Percentiles rank a stretch among this genome's conserved stretches.
These are phyloP conservation scores for Salvelinus sp. DNA, from an alignment of 2,113 vertebrate species.

Conservation along the genomic window DNA sequence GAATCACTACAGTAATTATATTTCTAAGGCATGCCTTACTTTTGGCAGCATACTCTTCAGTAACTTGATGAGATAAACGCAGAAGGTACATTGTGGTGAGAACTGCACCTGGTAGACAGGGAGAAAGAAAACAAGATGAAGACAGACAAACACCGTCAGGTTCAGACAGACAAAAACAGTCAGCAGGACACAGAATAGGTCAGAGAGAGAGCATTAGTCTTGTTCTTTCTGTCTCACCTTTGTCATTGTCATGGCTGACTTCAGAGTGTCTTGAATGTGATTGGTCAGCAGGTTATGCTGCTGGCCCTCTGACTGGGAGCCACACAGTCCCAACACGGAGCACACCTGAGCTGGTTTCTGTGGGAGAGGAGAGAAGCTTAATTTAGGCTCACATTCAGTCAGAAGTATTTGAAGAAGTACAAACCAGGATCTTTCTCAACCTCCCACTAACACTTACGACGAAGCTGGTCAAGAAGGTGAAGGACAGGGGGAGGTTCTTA, in stretches of 20 bases:
- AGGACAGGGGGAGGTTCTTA: conserved; percentile 58
- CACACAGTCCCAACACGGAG: conserved; percentile 70
- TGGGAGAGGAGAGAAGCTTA: conserved; percentile 4
- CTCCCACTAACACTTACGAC: conserved; percentile 59
- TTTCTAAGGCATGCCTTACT: conserved; percentile 17
- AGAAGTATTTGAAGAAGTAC: not conserved
- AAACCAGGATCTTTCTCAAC: not conserved
- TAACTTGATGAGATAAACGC: conserved; percentile 61
- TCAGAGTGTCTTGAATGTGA: conserved; percentile 44
- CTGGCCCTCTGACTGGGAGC: conserved; percentile 9
- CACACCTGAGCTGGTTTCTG: conserved; percentile 76
- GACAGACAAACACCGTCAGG: not conserved
- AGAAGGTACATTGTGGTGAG: conserved; percentile 56
- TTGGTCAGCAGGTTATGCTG: conserved; percentile 35
- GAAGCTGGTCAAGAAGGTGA: conserved; percentile 62
- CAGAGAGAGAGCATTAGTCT: not conserved
- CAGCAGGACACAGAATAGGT: not conserved
- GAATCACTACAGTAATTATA: not conserved
- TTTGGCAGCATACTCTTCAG: conserved; percentile 65
- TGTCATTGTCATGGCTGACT: conserved; percentile 18
- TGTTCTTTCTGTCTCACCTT: conserved; percentile 39
- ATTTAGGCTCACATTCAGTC: not conserved
- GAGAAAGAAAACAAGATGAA: not conserved
- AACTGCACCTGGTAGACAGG: conserved; percentile 34
- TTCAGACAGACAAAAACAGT: not conserved